Evolutionary conservation across 23 tunicate species (phyloP).

Genomic region (Aplidium turbinatum): DNA sequence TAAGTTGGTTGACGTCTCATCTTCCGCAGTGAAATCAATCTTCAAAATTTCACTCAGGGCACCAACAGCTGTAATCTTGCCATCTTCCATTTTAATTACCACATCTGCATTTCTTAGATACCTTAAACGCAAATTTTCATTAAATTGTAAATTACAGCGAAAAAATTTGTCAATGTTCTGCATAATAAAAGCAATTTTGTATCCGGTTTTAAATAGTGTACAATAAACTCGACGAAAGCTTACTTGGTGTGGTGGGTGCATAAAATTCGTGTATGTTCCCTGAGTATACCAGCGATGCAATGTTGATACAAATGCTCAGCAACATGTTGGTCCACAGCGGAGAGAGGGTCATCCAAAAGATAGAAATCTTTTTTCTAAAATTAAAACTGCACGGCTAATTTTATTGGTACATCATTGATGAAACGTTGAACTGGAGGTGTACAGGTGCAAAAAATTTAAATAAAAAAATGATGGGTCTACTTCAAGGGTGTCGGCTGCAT

Average conservation of each 20-base stretch:
- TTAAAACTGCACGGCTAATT: background rate
- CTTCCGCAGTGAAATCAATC: background rate
- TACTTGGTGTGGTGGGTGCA: constrained; percentile 86
- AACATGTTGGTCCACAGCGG: constrained; percentile 92
- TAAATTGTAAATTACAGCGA: background rate
- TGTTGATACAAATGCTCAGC: constrained; percentile 69
- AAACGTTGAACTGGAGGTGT: too few species aligned
- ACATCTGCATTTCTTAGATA: constrained; percentile 69
- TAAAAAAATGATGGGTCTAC: too few species aligned
- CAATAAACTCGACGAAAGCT: too few species aligned
- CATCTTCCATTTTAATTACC: constrained; percentile 72
- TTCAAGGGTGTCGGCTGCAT: too few species aligned
- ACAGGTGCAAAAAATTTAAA: too few species aligned
- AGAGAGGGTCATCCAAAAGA: constrained; percentile 84
- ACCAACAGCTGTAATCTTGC: constrained; percentile 59
- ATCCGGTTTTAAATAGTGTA: background rate
- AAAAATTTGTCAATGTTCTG: background rate
- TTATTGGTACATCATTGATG: too few species aligned
- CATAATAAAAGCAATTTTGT: background rate
- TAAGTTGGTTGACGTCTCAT: background rate
- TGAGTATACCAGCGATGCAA: constrained; percentile 71
- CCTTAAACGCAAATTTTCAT: too few species aligned
- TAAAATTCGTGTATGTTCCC: constrained; percentile 55
- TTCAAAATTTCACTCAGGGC: constrained; percentile 54
- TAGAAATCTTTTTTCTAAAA: constrained; percentile 64